Conservation (phyloP, 2,888 invertebrate species). For the Cantharis rufa region DNA sequence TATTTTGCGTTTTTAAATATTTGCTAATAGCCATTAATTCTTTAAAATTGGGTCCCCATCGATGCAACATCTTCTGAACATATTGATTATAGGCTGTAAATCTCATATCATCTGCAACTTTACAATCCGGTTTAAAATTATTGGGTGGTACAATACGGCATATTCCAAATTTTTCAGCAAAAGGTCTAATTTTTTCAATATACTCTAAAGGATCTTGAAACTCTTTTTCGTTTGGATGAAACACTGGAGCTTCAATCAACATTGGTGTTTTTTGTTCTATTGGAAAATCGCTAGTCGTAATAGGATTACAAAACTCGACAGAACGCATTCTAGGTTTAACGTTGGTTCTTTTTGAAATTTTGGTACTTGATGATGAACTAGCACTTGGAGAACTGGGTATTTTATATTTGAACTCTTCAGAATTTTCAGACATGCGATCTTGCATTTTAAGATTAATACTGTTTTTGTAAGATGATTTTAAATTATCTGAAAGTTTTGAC, state of each 20-base stretch:
- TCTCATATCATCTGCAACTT: constrained; percentile 80
- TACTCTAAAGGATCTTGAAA: constrained; percentile 86
- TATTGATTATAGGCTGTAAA: constrained; percentile 91
- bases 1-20: constrained; percentile 77
- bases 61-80: constrained; percentile 80
- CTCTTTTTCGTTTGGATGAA: constrained; percentile 79
- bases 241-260: constrained; percentile 76
- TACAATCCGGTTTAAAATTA: constrained; percentile 79
- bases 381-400: constrained; percentile 55
- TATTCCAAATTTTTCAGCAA: constrained; percentile 81
- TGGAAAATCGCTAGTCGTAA: constrained; percentile 54
- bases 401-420: constrained; percentile 52
- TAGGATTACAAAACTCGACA: constrained; percentile 44
- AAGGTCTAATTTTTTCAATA: constrained; percentile 76
- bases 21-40: constrained; percentile 84
- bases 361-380: constrained; percentile 54
- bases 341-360: constrained; percentile 47
- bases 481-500: constrained; percentile 54
- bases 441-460: constrained; percentile 14
- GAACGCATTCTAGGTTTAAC: constrained; percentile 43
- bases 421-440: constrained; percentile 35
- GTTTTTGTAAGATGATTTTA: constrained; percentile 30
- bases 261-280: constrained; percentile 58
- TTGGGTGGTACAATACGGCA: constrained; percentile 86
- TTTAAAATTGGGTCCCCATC: constrained; percentile 88